A percentile compares a stretch with the other conserved stretches of the same genome.
Evolutionary conservation across 2,888 invertebrate genomes (phyloP).

Genomic region (Papilio demoleus): DNA sequence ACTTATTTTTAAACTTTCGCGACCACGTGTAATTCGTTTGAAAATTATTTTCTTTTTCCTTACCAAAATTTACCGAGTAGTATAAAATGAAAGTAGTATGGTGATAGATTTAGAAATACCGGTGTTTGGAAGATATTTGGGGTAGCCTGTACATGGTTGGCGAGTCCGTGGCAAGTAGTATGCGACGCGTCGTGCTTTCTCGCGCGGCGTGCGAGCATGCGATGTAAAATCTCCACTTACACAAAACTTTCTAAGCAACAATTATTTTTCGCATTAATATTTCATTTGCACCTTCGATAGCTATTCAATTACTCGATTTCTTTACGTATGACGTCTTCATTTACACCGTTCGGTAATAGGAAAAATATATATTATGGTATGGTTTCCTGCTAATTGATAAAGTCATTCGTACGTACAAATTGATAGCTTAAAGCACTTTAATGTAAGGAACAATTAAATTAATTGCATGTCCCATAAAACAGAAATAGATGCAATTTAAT

Average conservation of each 20-base stretch:
- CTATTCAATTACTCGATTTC: conserved; percentile 60
- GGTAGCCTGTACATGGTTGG: conserved; percentile 44
- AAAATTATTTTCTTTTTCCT: background rate
- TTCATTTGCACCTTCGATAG: conserved; percentile 72
- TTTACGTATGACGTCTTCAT: conserved; percentile 45
- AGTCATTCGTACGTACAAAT: background rate
- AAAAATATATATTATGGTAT: conserved; percentile 20
- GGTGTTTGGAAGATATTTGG: conserved; percentile 21
- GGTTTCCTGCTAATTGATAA: conserved; percentile 27
- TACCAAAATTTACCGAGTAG: background rate
- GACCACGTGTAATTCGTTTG: background rate
- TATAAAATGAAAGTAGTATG: conserved; percentile 1
- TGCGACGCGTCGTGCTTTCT: conserved; percentile 76
- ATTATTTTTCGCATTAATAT: conserved; percentile 82
- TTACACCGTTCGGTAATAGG: conserved; percentile 38
- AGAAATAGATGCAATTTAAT: background rate
- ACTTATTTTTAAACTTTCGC: conserved; percentile 1
- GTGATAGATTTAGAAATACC: conserved; percentile 1
- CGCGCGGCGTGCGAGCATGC: conserved; percentile 81
- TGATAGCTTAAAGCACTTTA: background rate
- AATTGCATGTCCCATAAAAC: conserved; percentile 26
- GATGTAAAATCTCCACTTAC: conserved; percentile 76
- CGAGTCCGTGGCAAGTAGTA: conserved; percentile 39
- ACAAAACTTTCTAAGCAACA: conserved; percentile 82
- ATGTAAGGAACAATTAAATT: conserved; percentile 5